Evolutionary conservation across 2,797 vertebrate species (phyloP).

Genomic region (Chromobotia macracanthus): DNA sequence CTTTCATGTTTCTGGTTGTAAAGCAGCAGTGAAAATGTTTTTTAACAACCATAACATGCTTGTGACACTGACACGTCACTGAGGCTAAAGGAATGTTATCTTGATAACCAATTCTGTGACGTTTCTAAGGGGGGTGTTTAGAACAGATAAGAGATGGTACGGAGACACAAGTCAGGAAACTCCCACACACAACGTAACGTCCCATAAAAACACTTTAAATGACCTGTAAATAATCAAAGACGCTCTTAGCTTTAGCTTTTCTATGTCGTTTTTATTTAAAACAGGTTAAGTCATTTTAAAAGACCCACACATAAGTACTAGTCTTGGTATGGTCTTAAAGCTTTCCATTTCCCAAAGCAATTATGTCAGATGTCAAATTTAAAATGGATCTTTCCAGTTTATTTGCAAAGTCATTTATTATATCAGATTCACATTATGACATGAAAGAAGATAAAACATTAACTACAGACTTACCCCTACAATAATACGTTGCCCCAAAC

Average conservation of each 20-base stretch:
- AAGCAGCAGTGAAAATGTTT: too few species aligned
- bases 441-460: too few species aligned
- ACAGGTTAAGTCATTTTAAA: too few species aligned
- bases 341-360: background rate
- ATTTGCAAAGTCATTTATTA: too few species aligned
- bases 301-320: background rate
- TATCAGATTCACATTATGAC: too few species aligned
- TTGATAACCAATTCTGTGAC: background rate
- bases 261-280: background rate
- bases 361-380: too few species aligned
- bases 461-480: too few species aligned
- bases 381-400: background rate
- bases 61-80: background rate
- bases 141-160: conserved; percentile 38
- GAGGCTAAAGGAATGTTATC: background rate
- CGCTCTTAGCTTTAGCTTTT: background rate
- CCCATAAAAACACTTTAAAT: background rate
- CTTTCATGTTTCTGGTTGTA: too few species aligned
- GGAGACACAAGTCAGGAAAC: conserved; percentile 4
- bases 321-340: background rate
- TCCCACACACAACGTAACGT: background rate
- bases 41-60: background rate
- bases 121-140: conserved; percentile 36
- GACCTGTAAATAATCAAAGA: background rate
- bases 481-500: too few species aligned